Evolutionary conservation across 2,797 vertebrate genomes (phyloP).

Genomic region (Lophius americanus): DNA sequence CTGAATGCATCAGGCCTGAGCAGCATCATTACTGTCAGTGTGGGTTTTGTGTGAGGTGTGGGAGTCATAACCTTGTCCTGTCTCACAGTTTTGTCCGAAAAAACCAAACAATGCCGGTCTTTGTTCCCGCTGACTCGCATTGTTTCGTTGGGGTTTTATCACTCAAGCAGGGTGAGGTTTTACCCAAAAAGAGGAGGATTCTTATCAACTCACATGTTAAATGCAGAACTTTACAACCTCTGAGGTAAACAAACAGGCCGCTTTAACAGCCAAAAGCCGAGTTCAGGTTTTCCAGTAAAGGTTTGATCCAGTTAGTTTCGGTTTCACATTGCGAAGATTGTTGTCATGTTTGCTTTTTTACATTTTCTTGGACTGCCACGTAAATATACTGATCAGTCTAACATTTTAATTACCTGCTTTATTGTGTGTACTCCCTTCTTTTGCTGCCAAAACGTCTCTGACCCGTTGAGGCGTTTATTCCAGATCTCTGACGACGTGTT

Average conservation of each 20-base stretch:
- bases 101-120: constrained; percentile 70
- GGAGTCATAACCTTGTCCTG: constrained; percentile 58
- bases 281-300: no score
- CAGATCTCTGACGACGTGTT: no score
- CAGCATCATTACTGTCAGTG: constrained; percentile 19
- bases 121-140: constrained; percentile 58
- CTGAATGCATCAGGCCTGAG: constrained; percentile 6
- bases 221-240: constrained; percentile 51
- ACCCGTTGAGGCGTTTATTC: no score
- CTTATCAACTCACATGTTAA: constrained; percentile 55
- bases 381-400: no score
- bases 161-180: constrained; percentile 18
- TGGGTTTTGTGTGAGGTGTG: constrained; percentile 41
- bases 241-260: constrained; percentile 30
- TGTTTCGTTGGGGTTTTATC: constrained; percentile 42
- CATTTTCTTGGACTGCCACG: no score
- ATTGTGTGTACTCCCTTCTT: no score
- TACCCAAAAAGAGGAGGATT: constrained; percentile 20
- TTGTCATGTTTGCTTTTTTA: no score
- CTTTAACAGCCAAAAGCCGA: no score
- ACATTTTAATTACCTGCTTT: no score
- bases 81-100: constrained; percentile 54
- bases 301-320: no score
- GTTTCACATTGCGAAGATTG: no score
- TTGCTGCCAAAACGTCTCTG: no score